phyloP scores from a whole-genome alignment of 2,113 vertebrate species.

The Siphamia tubifer region DNA sequence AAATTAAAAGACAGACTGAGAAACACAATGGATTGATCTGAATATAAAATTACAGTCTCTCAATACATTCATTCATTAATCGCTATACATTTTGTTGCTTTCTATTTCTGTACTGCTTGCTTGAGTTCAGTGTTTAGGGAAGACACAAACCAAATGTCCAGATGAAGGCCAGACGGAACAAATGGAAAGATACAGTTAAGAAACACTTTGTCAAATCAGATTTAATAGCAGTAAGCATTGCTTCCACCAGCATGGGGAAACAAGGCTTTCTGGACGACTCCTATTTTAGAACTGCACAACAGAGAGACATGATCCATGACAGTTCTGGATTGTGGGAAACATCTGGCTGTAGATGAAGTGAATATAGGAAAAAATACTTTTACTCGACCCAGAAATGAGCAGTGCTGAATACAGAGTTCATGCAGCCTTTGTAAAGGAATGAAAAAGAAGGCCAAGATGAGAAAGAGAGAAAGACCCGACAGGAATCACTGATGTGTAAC shows the following conservation, averaged over 20 bases:
- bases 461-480: conserved; percentile 44
- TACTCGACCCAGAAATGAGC: conserved; percentile 22
- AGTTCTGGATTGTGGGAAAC: conserved; percentile 24
- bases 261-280: neutral
- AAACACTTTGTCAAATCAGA: neutral
- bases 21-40: neutral
- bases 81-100: neutral
- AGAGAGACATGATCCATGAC: neutral
- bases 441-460: conserved; percentile 19
- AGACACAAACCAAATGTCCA: neutral
- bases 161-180: neutral
- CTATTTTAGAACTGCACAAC: neutral
- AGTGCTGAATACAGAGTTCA: conserved; percentile 36
- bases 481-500: conserved; percentile 53
- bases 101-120: neutral
- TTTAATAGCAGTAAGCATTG: neutral
- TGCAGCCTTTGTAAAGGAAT: conserved; percentile 37
- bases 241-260: neutral
- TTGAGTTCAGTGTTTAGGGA: neutral
- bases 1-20: neutral
- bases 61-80: neutral
- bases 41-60: neutral
- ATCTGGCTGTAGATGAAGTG: conserved; percentile 6
- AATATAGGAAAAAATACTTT: neutral
- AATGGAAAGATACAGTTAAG: neutral